Conservation (phyloP, 2,888 invertebrate species). For the Hoplodrina blanda region DNA sequence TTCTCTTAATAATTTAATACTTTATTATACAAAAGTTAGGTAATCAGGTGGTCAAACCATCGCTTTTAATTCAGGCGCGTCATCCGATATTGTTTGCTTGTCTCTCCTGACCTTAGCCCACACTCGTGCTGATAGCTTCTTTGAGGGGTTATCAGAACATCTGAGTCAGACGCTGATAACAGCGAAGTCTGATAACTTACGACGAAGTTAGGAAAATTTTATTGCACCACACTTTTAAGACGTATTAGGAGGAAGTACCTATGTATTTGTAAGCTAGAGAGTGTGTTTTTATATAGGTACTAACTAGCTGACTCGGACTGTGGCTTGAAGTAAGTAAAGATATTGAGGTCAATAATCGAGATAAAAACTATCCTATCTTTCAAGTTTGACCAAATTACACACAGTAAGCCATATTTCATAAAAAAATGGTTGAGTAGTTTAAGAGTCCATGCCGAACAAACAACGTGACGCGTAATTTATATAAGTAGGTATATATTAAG, state of each 20-base stretch:
- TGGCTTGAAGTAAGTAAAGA: too few species aligned
- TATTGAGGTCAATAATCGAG: too few species aligned
- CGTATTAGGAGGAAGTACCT: neutral
- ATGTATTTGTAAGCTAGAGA: neutral
- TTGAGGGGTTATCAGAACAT: slow-evolving; percentile 42
- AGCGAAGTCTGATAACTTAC: slow-evolving; percentile 7
- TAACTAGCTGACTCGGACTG: too few species aligned
- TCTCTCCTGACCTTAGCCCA: slow-evolving; percentile 38
- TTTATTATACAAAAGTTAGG: neutral
- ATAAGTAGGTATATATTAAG: too few species aligned
- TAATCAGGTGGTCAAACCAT: slow-evolving; percentile 9
- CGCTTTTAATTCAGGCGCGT: slow-evolving; percentile 11
- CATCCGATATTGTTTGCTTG: slow-evolving; percentile 33
- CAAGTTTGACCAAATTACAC: too few species aligned
- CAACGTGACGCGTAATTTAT: too few species aligned
- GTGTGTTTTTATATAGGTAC: neutral
- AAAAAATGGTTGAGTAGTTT: too few species aligned
- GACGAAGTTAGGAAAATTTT: slow-evolving; percentile 40
- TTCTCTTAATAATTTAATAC: too few species aligned
- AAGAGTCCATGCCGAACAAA: too few species aligned
- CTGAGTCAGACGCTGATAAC: slow-evolving; percentile 46
- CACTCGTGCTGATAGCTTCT: slow-evolving; percentile 28
- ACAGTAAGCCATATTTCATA: too few species aligned
- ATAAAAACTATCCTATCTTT: too few species aligned
- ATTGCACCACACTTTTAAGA: slow-evolving; percentile 6